Percentiles rank a stretch among this genome's conserved stretches.
These are phyloP conservation scores for Argentina silus DNA, from an alignment of 2,797 vertebrate genomes.

Conservation along the genomic window DNA sequence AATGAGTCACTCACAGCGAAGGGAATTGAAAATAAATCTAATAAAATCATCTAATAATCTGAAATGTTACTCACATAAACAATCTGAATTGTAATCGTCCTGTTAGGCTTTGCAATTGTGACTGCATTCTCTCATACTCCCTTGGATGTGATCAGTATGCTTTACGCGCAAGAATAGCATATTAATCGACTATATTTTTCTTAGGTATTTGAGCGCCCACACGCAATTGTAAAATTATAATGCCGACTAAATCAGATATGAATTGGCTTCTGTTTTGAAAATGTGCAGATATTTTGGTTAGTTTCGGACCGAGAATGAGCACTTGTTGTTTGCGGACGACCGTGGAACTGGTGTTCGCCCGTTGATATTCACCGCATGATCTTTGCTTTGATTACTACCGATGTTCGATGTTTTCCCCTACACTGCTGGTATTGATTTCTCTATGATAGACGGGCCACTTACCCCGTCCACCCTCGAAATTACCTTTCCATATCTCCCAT, in stretches of 20 bases:
- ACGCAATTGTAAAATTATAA: not conserved
- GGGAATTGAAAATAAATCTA: not conserved
- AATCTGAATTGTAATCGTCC: not conserved
- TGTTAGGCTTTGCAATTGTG: not conserved
- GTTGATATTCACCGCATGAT: conserved; percentile 40
- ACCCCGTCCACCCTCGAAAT: conserved; percentile 14
- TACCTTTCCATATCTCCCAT: conserved; percentile 16
- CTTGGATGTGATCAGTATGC: not conserved
- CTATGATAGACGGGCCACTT: conserved; percentile 20
- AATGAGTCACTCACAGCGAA: not conserved
- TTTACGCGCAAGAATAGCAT: not conserved
- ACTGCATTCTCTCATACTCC: not conserved
- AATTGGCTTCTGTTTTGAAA: not conserved
- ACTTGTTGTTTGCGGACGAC: conserved; percentile 25
- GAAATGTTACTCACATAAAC: not conserved
- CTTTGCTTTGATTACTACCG: conserved; percentile 27
- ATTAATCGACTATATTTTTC: too few relatives aligned
- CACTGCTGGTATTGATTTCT: conserved; percentile 37
- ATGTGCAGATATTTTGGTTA: not conserved
- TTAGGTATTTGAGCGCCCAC: too few relatives aligned
- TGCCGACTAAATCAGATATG: not conserved
- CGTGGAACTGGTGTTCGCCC: not conserved
- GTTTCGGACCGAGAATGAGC: conserved; percentile 17
- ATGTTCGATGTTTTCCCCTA: conserved; percentile 36
- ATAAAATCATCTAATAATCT: not conserved